A percentile compares a stretch with the other conserved stretches of the same genome.
These are phyloP conservation scores for Catharus ustulatus DNA, from an alignment of 2,797 vertebrate genomes.

Conservation along the genomic window DNA sequence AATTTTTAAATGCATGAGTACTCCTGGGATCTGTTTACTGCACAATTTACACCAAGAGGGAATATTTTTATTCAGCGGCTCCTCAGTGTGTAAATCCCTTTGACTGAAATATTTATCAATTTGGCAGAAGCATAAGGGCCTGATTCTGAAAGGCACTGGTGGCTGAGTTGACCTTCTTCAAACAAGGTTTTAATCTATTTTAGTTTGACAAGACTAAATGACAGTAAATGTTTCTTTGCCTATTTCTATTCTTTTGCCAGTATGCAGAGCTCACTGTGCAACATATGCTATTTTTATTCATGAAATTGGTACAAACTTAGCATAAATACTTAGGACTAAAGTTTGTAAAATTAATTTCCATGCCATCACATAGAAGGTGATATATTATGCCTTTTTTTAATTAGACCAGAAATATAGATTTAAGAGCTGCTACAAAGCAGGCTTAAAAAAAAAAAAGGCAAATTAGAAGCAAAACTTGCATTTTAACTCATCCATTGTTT, in stretches of 20 bases:
- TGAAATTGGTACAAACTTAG: background rate
- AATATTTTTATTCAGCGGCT: background rate
- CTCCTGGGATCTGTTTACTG: background rate
- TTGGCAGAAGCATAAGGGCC: background rate
- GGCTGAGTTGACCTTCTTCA: background rate
- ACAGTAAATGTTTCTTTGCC: background rate
- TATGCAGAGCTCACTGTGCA: background rate
- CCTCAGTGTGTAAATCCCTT: background rate
- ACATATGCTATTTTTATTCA: background rate
- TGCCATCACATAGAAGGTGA: background rate
- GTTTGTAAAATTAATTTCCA: conserved; percentile 9
- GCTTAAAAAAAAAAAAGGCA: background rate
- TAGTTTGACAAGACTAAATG: background rate
- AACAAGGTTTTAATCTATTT: background rate
- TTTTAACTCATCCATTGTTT: background rate
- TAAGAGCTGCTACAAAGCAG: background rate
- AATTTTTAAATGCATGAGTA: background rate
- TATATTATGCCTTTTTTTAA: background rate
- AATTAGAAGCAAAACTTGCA: background rate
- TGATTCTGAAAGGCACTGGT: background rate
- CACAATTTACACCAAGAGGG: background rate
- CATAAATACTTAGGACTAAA: background rate
- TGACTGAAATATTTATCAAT: background rate
- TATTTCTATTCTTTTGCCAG: background rate
- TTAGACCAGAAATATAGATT: conserved; percentile 4